These are phyloP conservation scores for Drosophila paulistorum DNA, from an alignment of 1,140 invertebrate species.

Conservation along the genomic window DNA sequence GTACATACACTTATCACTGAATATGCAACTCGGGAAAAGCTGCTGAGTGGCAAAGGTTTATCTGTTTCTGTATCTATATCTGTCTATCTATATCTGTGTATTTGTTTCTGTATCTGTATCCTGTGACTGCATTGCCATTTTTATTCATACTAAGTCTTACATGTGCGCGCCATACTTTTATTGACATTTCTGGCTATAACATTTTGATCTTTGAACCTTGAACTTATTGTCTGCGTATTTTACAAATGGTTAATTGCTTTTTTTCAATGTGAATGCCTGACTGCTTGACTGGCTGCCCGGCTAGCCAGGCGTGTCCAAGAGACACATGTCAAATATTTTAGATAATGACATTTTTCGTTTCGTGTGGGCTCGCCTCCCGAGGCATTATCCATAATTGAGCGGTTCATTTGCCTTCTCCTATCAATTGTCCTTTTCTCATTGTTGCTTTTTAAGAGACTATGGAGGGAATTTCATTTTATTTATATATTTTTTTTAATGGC, in stretches of 20 bases:
- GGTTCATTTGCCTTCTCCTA: conserved; percentile 62
- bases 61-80: neutral
- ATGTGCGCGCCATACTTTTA: too few species aligned
- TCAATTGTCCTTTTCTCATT: conserved; percentile 6
- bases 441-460: conserved; percentile 39
- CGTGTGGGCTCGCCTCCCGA: conserved; percentile 28
- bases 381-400: conserved; percentile 69
- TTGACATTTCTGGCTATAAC: neutral
- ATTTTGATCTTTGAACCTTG: conserved; percentile 56
- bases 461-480: conserved; percentile 41
- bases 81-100: neutral
- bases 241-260: conserved; percentile 60
- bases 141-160: too few species aligned
- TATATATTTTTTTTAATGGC: conserved; percentile 59
- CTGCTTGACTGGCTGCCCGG: neutral
- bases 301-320: conserved; percentile 44
- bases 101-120: neutral
- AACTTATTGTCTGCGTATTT: conserved; percentile 45
- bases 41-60: neutral
- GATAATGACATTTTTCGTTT: conserved; percentile 65
- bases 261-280: conserved; percentile 34
- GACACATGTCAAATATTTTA: conserved; percentile 74
- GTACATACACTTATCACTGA: conserved; percentile 25
- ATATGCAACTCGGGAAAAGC: neutral
- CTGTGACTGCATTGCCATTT: neutral